Evolutionary conservation across 1,140 invertebrate species (phyloP), one percentile per base, ranked within the genome.

Genomic region (Procambarus virginalis): DNA sequence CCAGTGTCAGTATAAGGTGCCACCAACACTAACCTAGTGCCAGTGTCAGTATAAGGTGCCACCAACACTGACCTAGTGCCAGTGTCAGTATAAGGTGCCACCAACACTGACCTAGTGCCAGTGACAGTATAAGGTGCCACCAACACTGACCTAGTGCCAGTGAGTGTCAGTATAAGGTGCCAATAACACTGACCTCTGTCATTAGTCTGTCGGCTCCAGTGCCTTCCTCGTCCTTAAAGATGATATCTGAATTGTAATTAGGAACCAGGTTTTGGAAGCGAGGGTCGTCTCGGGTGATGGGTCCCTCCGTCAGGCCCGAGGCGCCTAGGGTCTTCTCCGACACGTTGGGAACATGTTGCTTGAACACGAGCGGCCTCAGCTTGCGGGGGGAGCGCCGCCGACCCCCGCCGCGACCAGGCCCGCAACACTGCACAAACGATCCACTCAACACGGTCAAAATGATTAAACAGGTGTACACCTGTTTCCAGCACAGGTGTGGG

Each of bases 191-290:
- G 95, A 99, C 98, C 97, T 98, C 97, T 84, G 98, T 98, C 98
- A 99, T 99, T 48, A 99, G 95, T 64, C 98, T 95, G 95, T 99
- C 98, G 55, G 97, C 97, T 9, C 98, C 98, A 17, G 97, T 98
- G 77, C 98, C 98, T 93, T 99, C 98, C 93, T 99, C 98, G 94
- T 99, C 98, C 94, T 97, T 97, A 94, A 99, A 99, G 89, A 97
- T 95, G 93, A 99, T 99, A 94, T 99, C 98, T 90, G 95, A 94
- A 94, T 99, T 99, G 94, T 99, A 98, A 95, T 99, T 99, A 84
- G 97, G 97, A 93, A 98, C 98, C 91, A 99, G 95, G 93, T 98
- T 96, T 94, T 96, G 96, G 94, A 99, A 99, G 93, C 97, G 95
- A 22, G 96, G 94, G 93, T 98, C 96, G 92, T 96, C 95, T 89